Base-by-base conservation (phyloP, 64 coral and sea anemone genomes). In the Catalaphyllia jardinei region DNA sequence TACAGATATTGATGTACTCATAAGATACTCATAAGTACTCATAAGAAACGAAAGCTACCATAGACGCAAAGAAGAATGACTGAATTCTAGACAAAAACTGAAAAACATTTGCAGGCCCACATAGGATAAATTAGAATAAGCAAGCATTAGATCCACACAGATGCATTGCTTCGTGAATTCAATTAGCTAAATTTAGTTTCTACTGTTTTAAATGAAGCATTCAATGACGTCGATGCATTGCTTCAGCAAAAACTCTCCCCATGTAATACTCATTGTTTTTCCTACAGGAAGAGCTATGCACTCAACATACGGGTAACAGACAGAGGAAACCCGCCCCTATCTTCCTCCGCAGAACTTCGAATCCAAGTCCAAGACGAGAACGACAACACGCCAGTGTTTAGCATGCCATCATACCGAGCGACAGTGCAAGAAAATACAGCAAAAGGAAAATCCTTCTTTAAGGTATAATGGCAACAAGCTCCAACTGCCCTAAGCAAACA, bases 241-340 rank as follows among this genome's bases (percentile, higher is more conserved):
- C 14, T 62, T 62, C 60, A 15, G 14, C 20, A 18, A 15, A 65
- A 10, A 69, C 65, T 69, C 65, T 11, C 22, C 1, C n/a, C 25
- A 69, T n/a, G n/a, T 69, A 25, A 27, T 11, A 0, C 29, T 12
- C 39, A 38, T 35, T 75, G 30, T 59, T 39, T 52, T 88, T 18
- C 5, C 60, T 71, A 18, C 78, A 97, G 95, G 61, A 46, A 16
- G 8, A 81, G 30, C 28, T 99, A 93, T 67, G 33, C 60, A 4
- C 86, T 99, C 0, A 57, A 75, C 10, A 80, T 99, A 79, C 62
- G 71, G 54, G 94, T 95, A 10, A 93, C 73, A 54, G 97, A 99
- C 51, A 89, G 94, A 86, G 97, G 97, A 29, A 75, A 65, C 4
- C 97, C 97, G 18, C 61, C 97, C 22, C 72, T 91, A 2, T 95